Evolutionary conservation across 2,888 invertebrate species (phyloP), one percentile per base, ranked within the genome.

Genomic region (Pegoplata infirma): DNA sequence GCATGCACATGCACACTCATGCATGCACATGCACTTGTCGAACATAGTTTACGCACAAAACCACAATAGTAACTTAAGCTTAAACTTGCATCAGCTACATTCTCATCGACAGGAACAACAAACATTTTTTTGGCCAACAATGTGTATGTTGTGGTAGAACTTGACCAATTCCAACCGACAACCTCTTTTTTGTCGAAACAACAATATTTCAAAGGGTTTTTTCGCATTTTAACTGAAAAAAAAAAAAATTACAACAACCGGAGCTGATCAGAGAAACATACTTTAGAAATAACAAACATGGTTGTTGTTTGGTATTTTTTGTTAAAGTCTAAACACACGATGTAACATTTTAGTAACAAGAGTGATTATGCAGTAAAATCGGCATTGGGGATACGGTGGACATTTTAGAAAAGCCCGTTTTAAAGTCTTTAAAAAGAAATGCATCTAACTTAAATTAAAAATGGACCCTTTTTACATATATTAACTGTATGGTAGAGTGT

Each of bases 11-110:
- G 7, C 5, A 23, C n/a, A n/a, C n/a, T n/a, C n/a, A 23, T 23
- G n/a, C 14, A 25, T 63, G 56, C 53, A n/a, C n/a, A 46, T 64
- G 63, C 71, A 66, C 19, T 59, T 74, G 78, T 79, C 78, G 66
- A 79, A 79, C 78, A 74, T 74, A 64, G 74, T 74, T 79, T 79
- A 79, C 78, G 78, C 78, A 79, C 74, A 66, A 79, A 79, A 74
- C 78, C 78, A 71, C 78, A 79, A 74, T 66, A 74, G 78, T 79
- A 79, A 79, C 69, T 79, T 74, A 17, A 78, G 71, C 44, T 61
- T 71, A 66, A 71, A 61, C 32, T 61, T 67, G 61, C 56, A 71
- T 51, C 44, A 71, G 63, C 28, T 58, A 23, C 14, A 44, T 7
- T 67, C 17, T 55, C 14, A 23, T 10, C 23, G 32, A 32, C 10